Conservation (phyloP, 2,113 vertebrate species). For the Amia ocellicauda region DNA sequence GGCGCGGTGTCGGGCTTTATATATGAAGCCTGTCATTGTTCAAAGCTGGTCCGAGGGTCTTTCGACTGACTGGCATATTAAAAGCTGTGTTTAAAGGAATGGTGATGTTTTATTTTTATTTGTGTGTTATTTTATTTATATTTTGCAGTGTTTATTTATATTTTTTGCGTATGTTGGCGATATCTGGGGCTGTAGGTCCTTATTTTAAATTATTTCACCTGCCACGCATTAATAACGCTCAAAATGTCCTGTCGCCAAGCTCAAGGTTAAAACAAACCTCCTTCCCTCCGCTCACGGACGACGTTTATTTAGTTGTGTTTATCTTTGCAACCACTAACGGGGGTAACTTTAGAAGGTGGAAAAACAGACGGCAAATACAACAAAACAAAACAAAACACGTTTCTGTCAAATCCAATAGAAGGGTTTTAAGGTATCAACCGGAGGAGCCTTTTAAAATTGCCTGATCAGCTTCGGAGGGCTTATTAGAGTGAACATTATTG, state of each 20-base stretch:
- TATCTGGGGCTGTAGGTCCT: too few species aligned
- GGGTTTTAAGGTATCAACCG: constrained; percentile 58
- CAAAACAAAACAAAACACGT: constrained; percentile 19
- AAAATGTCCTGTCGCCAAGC: neutral
- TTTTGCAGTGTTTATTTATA: constrained; percentile 8
- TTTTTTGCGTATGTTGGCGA: neutral
- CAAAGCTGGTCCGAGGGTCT: constrained; percentile 23
- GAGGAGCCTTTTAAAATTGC: constrained; percentile 46
- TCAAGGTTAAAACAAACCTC: neutral
- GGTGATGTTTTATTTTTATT: neutral
- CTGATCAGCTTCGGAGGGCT: constrained; percentile 47
- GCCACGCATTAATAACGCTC: too few species aligned
- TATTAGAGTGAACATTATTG: constrained; percentile 63
- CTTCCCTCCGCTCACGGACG: neutral
- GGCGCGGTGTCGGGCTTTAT: constrained; percentile 49
- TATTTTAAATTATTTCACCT: too few species aligned
- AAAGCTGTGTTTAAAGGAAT: constrained; percentile 19
- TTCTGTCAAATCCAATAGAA: constrained; percentile 40
- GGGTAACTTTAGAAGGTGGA: neutral
- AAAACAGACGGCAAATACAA: too few species aligned
- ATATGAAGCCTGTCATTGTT: constrained; percentile 44
- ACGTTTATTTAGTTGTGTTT: constrained; percentile 18
- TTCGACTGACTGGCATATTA: constrained; percentile 40
- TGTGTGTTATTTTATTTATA: neutral
- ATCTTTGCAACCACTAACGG: neutral